phyloP scores from a whole-genome alignment of 1,140 invertebrate genomes.

The Catajapyx aquilonaris region DNA sequence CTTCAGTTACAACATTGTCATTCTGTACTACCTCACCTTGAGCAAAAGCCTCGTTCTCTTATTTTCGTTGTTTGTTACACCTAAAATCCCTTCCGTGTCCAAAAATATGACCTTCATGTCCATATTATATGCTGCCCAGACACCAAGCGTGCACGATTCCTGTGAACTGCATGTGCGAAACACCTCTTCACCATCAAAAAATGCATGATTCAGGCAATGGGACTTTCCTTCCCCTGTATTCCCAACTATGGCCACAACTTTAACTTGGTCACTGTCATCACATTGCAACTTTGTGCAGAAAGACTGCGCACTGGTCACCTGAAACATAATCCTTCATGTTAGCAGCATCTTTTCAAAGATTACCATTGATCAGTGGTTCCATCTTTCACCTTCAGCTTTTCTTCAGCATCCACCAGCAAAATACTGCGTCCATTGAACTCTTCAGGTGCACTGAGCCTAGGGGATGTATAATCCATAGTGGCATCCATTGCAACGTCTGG shows the following conservation, averaged over 20 bases:
- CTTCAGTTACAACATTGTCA: too few species aligned
- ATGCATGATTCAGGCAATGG: slow-evolving; percentile 55
- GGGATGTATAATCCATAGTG: neutral
- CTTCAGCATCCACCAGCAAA: neutral
- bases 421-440: neutral
- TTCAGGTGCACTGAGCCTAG: neutral
- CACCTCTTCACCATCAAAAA: slow-evolving; percentile 50
- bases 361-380: too few species aligned
- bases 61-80: slow-evolving; percentile 41
- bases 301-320: slow-evolving; percentile 25
- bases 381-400: neutral
- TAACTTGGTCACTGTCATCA: slow-evolving; percentile 31
- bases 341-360: too few species aligned
- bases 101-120: slow-evolving; percentile 41
- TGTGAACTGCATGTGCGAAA: slow-evolving; percentile 51
- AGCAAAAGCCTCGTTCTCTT: slow-evolving; percentile 48
- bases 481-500: neutral
- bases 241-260: slow-evolving; percentile 72
- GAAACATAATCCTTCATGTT: too few species aligned
- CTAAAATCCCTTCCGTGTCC: slow-evolving; percentile 58
- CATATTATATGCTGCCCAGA: slow-evolving; percentile 55
- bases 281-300: slow-evolving; percentile 28
- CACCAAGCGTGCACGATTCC: slow-evolving; percentile 52
- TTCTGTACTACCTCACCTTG: slow-evolving; percentile 36
- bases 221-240: slow-evolving; percentile 75